Conservation (phyloP, 1,140 invertebrate genomes). For the Rhagoletis pomonella region DNA sequence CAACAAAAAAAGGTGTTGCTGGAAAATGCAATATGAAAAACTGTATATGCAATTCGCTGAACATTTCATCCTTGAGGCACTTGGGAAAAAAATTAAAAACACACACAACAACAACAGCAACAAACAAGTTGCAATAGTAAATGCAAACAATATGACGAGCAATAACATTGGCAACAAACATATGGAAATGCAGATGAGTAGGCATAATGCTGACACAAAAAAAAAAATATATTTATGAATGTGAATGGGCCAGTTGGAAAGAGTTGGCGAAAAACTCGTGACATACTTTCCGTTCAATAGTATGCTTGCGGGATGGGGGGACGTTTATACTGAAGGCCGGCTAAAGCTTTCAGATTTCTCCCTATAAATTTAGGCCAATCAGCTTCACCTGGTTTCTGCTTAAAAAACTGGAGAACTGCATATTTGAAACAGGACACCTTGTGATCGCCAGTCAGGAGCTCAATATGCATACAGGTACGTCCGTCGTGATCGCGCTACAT, state of each 20-base stretch:
- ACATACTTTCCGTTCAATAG: background rate
- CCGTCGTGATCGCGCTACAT: too few species aligned
- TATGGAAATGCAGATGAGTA: slow-evolving; percentile 34
- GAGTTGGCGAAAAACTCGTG: background rate
- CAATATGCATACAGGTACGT: too few species aligned
- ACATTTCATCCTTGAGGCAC: slow-evolving; percentile 41
- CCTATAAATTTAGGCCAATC: too few species aligned
- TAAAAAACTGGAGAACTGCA: too few species aligned
- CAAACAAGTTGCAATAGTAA: slow-evolving; percentile 31
- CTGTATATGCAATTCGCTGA: background rate
- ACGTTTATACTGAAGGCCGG: too few species aligned
- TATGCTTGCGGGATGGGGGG: too few species aligned
- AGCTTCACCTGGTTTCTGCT: too few species aligned
- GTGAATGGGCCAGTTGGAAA: background rate
- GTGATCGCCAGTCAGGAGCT: too few species aligned
- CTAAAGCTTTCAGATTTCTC: too few species aligned
- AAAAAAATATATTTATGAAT: background rate
- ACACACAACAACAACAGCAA: slow-evolving; percentile 24
- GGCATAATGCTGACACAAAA: background rate
- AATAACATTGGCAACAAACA: slow-evolving; percentile 45
- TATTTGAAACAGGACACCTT: too few species aligned
- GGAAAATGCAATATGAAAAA: slow-evolving; percentile 40
- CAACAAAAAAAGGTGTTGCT: background rate
- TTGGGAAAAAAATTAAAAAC: slow-evolving; percentile 33
- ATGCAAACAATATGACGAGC: slow-evolving; percentile 48